phyloP scores from a whole-genome alignment of 2,797 vertebrate species.

The Acridotheres tristis region DNA sequence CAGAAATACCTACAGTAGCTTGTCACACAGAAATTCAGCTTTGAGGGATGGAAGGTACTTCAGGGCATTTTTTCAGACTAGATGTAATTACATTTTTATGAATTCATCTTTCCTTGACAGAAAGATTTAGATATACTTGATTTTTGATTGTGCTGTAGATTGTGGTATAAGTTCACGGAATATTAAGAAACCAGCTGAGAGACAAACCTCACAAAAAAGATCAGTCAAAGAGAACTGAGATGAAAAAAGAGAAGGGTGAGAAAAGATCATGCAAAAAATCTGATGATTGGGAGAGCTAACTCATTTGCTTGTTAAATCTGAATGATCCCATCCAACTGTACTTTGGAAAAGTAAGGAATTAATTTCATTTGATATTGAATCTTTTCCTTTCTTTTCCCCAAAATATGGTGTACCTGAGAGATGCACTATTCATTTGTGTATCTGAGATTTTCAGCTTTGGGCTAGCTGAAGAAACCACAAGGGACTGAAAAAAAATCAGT shows the following conservation, averaged over 20 bases:
- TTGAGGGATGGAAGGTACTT: neutral
- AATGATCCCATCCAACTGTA: neutral
- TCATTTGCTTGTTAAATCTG: neutral
- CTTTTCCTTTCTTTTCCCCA: neutral
- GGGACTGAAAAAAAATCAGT: neutral
- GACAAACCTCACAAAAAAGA: neutral
- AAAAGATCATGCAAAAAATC: neutral
- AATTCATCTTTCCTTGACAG: slow-evolving; percentile 23
- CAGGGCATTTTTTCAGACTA: neutral
- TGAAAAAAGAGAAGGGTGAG: neutral
- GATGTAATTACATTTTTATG: slow-evolving; percentile 9
- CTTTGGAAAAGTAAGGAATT: neutral
- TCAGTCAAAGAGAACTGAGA: neutral
- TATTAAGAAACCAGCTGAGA: neutral
- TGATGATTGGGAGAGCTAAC: neutral
- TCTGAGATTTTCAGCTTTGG: neutral
- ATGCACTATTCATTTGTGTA: neutral
- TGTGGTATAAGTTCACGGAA: neutral
- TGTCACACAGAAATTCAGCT: neutral
- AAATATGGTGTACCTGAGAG: neutral
- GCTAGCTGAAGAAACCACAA: neutral
- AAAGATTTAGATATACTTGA: neutral
- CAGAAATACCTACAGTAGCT: neutral
- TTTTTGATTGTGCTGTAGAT: neutral
- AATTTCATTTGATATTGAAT: neutral